Conservation (phyloP, 2,888 invertebrate genomes). For the Bimastos eiseni region DNA sequence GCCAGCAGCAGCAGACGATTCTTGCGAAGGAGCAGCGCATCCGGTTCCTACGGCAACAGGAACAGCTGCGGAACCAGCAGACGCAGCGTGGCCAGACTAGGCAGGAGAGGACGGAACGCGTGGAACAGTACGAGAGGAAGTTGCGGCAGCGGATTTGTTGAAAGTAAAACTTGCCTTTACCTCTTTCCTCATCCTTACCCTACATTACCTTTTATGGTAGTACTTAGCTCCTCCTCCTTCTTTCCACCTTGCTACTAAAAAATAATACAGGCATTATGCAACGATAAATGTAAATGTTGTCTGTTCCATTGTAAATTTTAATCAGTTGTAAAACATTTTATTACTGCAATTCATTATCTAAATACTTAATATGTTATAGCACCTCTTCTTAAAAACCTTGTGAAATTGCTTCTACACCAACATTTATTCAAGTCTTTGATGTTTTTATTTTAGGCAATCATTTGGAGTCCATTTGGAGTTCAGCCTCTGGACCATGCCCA, state of each 20-base stretch:
- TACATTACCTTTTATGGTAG: neutral
- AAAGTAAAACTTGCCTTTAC: neutral
- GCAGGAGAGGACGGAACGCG: slow-evolving; percentile 82
- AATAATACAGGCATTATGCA: too few species aligned
- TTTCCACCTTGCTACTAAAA: neutral
- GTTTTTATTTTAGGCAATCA: neutral
- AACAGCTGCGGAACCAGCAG: slow-evolving; percentile 68
- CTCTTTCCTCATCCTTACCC: neutral
- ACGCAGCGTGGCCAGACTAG: slow-evolving; percentile 86
- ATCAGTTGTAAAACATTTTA: neutral
- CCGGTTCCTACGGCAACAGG: slow-evolving; percentile 91
- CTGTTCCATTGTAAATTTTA: neutral
- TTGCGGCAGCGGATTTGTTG: slow-evolving; percentile 75
- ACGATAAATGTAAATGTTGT: neutral
- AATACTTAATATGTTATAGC: too few species aligned
- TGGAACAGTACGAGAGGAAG: slow-evolving; percentile 92
- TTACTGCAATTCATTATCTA: too few species aligned
- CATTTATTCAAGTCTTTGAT: too few species aligned
- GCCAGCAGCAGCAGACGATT: slow-evolving; percentile 85
- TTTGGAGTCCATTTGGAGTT: neutral
- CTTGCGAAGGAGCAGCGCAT: slow-evolving; percentile 89
- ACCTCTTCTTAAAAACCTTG: too few species aligned
- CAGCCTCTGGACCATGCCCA: too few species aligned
- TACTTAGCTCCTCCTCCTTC: too few species aligned
- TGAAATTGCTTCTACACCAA: too few species aligned